A percentile compares a stretch with the other conserved stretches of the same genome.
Evolutionary conservation across 2,797 vertebrate genomes (phyloP).

Genomic region (Mionectes olivaceus): DNA sequence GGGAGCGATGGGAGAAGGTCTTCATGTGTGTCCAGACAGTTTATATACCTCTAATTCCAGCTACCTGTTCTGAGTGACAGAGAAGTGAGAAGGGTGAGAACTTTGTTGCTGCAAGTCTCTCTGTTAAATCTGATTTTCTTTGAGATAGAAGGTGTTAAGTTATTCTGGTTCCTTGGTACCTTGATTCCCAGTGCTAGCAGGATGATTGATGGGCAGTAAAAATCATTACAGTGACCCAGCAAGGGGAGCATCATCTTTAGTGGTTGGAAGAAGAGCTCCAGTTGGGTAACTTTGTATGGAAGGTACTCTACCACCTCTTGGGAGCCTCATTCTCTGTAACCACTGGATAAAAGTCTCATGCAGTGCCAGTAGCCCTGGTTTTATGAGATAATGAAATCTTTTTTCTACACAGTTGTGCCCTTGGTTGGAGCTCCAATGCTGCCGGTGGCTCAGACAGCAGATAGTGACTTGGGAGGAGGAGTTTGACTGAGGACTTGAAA

Average conservation of each 20-base stretch:
- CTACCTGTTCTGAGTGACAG: not conserved
- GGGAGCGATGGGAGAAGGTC: not conserved
- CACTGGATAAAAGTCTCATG: not conserved
- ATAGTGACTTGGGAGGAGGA: not conserved
- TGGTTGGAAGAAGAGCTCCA: not conserved
- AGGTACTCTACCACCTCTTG: not conserved
- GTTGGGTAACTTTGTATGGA: not conserved
- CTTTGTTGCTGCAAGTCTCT: not conserved
- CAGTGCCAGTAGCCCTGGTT: not conserved
- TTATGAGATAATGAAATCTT: not conserved
- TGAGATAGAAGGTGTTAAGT: not conserved
- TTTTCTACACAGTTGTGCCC: not conserved
- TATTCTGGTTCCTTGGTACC: not conserved
- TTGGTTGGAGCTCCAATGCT: not conserved
- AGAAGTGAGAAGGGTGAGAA: not conserved
- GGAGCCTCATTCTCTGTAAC: not conserved
- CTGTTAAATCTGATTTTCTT: not conserved
- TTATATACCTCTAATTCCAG: not conserved
- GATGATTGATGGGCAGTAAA: not conserved
- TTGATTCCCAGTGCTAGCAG: not conserved
- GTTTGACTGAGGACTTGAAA: not conserved
- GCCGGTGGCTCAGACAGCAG: not conserved
- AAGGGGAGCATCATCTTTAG: rapidly evolving
- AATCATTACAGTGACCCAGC: rapidly evolving
- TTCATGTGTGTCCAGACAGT: not conserved